phyloP scores from a whole-genome alignment of 35 echinoderm and acorn worm species.

The Strongylocentrotus purpuratus region DNA sequence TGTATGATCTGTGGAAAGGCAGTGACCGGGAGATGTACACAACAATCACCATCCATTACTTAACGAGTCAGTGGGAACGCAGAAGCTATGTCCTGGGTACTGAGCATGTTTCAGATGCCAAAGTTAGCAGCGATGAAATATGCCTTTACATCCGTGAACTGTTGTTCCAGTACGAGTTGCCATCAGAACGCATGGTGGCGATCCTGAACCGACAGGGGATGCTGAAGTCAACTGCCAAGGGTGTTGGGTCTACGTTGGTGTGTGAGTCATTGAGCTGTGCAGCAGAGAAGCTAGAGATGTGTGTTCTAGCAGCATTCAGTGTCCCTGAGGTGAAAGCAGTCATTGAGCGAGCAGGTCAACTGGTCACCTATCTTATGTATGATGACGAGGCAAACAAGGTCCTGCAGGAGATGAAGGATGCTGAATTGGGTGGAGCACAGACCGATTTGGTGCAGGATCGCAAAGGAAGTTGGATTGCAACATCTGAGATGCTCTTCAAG shows the following conservation, averaged over 20 bases:
- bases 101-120: not conserved
- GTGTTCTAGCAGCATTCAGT: not conserved
- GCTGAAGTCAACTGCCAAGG: not conserved
- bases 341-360: not conserved
- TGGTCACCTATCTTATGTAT: conserved; percentile 21
- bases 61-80: conserved; percentile 12
- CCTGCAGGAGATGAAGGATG: conserved; percentile 44
- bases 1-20: conserved; percentile 35
- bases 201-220: conserved; percentile 19
- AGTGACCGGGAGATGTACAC: conserved; percentile 23
- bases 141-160: not conserved
- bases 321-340: not conserved
- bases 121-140: not conserved
- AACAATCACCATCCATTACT: conserved; percentile 13
- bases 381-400: conserved; percentile 18
- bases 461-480: not conserved
- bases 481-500: conserved; percentile 32
- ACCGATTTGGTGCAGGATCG: conserved; percentile 16
- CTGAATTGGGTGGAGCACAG: not conserved
- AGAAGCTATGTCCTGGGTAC: conserved; percentile 32
- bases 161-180: not conserved
- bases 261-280: conserved; percentile 35
- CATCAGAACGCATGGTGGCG: not conserved
- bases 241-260: not conserved
- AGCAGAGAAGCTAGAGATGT: conserved; percentile 38